phyloP scores from a whole-genome alignment of 2,888 invertebrate species.

The Chesias legatella region DNA sequence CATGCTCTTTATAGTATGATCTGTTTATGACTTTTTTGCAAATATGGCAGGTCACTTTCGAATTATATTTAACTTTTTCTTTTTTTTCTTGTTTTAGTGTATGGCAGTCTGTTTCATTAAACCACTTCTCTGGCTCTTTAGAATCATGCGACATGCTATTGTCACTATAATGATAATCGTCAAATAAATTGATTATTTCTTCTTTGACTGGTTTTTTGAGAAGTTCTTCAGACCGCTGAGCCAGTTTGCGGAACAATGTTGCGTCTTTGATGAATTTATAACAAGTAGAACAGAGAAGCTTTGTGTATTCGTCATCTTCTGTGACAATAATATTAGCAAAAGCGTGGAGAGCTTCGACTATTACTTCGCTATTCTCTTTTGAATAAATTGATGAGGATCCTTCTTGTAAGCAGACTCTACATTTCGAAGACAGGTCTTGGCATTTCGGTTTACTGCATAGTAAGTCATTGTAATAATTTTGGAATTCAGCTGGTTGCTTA shows the following conservation, averaged over 20 bases:
- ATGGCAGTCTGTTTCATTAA: slow-evolving; percentile 7
- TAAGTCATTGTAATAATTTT: slow-evolving; percentile 27
- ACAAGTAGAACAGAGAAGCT: slow-evolving; percentile 53
- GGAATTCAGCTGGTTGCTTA: slow-evolving; percentile 18
- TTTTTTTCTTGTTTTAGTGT: slow-evolving; percentile 27
- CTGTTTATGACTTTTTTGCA: slow-evolving; percentile 44
- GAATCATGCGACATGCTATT: slow-evolving; percentile 23
- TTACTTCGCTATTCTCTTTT: slow-evolving; percentile 14
- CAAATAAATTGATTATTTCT: slow-evolving; percentile 25
- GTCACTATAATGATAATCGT: slow-evolving; percentile 32
- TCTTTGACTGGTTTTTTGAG: slow-evolving; percentile 41
- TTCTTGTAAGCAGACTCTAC: slow-evolving; percentile 33
- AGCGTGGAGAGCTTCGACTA: slow-evolving; percentile 15
- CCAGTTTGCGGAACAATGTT: slow-evolving; percentile 51
- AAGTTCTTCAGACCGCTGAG: slow-evolving; percentile 44
- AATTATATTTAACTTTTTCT: slow-evolving; percentile 32
- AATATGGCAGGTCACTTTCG: slow-evolving; percentile 43
- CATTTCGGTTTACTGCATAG: slow-evolving; percentile 17
- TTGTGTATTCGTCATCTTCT: slow-evolving; percentile 48
- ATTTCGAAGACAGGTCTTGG: slow-evolving; percentile 14
- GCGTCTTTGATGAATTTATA: slow-evolving; percentile 49
- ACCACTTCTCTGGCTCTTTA: slow-evolving; percentile 29
- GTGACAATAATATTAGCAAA: slow-evolving; percentile 43
- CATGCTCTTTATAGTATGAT: slow-evolving; percentile 52
- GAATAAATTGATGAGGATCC: slow-evolving; percentile 23